Conservation (phyloP, 2,888 invertebrate species). For the Phyllotreta striolata region DNA sequence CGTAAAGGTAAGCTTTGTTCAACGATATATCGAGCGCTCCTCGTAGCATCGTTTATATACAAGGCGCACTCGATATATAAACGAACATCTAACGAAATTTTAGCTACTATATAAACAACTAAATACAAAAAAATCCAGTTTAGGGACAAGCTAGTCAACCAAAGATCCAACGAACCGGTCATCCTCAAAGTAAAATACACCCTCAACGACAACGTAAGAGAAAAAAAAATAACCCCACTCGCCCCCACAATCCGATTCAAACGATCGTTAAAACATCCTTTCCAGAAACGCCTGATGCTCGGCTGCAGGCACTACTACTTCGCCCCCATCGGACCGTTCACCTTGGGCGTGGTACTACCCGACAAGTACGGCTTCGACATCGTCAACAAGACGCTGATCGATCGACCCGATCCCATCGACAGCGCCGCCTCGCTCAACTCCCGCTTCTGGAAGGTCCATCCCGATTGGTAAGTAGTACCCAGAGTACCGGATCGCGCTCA, state of each 20-base stretch:
- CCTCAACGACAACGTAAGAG: constrained; percentile 81
- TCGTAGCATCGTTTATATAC: not conserved
- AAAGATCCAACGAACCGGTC: constrained; percentile 64
- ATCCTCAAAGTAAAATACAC: constrained; percentile 82
- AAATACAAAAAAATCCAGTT: constrained; percentile 50
- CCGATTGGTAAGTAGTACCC: constrained; percentile 75
- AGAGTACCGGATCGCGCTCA: constrained; percentile 15
- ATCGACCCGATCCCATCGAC: constrained; percentile 25
- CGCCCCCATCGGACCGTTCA: constrained; percentile 84
- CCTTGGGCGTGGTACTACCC: constrained; percentile 85
- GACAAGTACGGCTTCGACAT: constrained; percentile 78
- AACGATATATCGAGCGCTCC: not conserved
- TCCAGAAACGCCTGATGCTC: constrained; percentile 83
- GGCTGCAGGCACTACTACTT: constrained; percentile 83
- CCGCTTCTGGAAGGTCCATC: constrained; percentile 83
- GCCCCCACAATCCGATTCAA: too few relatives aligned
- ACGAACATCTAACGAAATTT: not conserved
- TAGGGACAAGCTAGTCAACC: constrained; percentile 60
- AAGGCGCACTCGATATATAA: too few relatives aligned
- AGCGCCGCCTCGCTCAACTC: constrained; percentile 31
- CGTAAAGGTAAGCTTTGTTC: constrained; percentile 51
- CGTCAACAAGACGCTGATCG: constrained; percentile 64
- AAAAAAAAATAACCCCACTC: too few relatives aligned
- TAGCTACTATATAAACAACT: too few relatives aligned
- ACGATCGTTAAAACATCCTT: too few relatives aligned